phyloP scores from a whole-genome alignment of 2,797 vertebrate genomes.

The Nannoperca australis region DNA sequence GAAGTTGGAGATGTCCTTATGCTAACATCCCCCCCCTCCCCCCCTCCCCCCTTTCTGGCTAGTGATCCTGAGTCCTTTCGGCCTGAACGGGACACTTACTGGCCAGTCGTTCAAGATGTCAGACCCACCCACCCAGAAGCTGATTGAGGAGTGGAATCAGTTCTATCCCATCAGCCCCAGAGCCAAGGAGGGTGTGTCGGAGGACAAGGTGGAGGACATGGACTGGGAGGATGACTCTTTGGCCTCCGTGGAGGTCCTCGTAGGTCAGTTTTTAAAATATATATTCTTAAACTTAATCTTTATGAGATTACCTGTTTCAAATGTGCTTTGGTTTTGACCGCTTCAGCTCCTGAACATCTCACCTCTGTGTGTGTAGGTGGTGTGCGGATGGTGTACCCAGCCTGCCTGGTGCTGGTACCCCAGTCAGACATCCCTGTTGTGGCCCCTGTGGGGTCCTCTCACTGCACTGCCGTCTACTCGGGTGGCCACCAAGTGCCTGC shows the following conservation, averaged over 20 bases:
- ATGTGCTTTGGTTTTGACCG: background rate
- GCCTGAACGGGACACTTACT: conserved; percentile 96
- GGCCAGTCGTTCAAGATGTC: conserved; percentile 99
- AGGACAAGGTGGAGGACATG: conserved; percentile 95
- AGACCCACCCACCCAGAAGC: conserved; percentile 96
- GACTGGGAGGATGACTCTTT: conserved; percentile 99
- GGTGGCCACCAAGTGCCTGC: conserved; percentile 97
- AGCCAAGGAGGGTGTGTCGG: conserved; percentile 88
- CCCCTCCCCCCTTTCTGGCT: too few species aligned
- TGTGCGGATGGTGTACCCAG: conserved; percentile 98
- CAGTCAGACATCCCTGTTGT: conserved; percentile 95
- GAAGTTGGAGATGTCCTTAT: background rate
- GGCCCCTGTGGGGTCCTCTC: conserved; percentile 90
- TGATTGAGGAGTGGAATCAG: conserved; percentile 99
- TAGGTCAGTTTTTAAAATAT: conserved; percentile 85
- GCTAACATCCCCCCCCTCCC: background rate
- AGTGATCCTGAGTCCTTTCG: conserved; percentile 99
- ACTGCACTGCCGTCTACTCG: conserved; percentile 92
- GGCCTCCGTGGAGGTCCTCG: conserved; percentile 97
- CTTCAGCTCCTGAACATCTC: conserved; percentile 3
- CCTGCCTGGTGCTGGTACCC: conserved; percentile 96
- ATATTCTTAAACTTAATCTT: background rate
- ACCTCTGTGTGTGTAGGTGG: conserved; percentile 84
- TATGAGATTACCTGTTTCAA: background rate
- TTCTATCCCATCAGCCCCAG: conserved; percentile 96